phyloP scores from a whole-genome alignment of 2,113 vertebrate species.

The Scophthalmus maximus region DNA sequence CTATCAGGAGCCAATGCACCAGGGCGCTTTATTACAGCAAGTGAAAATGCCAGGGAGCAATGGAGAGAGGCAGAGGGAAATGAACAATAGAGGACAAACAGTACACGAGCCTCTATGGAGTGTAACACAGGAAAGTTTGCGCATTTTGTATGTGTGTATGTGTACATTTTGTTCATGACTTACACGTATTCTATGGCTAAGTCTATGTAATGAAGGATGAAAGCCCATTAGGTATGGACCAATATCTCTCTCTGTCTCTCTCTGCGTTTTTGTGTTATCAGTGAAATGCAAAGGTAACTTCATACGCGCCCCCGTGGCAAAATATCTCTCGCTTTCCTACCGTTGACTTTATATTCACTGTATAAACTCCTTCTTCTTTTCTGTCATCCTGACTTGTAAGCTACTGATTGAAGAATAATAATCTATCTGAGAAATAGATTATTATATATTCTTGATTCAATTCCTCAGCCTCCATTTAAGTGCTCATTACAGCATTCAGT shows the following conservation, averaged over 20 bases:
- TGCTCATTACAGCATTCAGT: neutral
- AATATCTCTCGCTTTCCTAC: slow-evolving; percentile 1
- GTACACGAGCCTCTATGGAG: neutral
- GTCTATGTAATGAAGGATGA: slow-evolving; percentile 1
- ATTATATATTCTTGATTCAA: slow-evolving; percentile 6
- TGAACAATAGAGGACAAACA: slow-evolving; percentile 15
- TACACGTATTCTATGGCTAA: neutral
- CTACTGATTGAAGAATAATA: slow-evolving; percentile 6
- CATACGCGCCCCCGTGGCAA: neutral
- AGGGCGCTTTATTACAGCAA: slow-evolving; percentile 42
- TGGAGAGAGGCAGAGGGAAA: slow-evolving; percentile 7
- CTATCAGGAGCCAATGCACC: slow-evolving; percentile 49
- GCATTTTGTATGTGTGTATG: neutral
- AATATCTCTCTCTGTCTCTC: neutral
- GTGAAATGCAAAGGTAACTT: slow-evolving; percentile 25
- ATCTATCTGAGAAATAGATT: slow-evolving; percentile 3
- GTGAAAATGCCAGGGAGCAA: slow-evolving; percentile 47
- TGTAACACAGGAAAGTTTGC: neutral
- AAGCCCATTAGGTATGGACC: slow-evolving; percentile 5
- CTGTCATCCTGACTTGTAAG: neutral
- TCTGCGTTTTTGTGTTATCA: slow-evolving; percentile 25
- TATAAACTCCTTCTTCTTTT: neutral
- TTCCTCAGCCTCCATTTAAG: neutral
- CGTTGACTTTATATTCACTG: neutral
- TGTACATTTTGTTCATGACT: neutral